phyloP scores from a whole-genome alignment of 2,113 vertebrate species.

The human (Homo sapiens) region GRCh38 chr6:158760501-158761000 shows the following conservation, averaged over 20 bases:
- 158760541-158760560: accelerated
- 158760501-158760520: accelerated
- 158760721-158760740: neutral
- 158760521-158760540: neutral
- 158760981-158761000: neutral
- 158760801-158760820: neutral
- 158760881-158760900: too few species aligned
- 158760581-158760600: neutral
- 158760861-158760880: accelerated
- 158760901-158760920: neutral
- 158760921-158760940: accelerated
- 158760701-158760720: slow-evolving; percentile 68
- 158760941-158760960: neutral
- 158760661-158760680: slow-evolving; percentile 70
- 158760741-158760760: slow-evolving; percentile 50
- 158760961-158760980: neutral
- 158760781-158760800: neutral
- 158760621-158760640: slow-evolving; percentile 66
- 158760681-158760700: slow-evolving; percentile 78
- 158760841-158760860: neutral
- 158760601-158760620: neutral
- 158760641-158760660: slow-evolving; percentile 72
- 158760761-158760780: neutral
- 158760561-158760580: neutral
- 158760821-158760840: neutral